Conservation (phyloP, 2,113 vertebrate species). For the Caloenas nicobarica region DNA sequence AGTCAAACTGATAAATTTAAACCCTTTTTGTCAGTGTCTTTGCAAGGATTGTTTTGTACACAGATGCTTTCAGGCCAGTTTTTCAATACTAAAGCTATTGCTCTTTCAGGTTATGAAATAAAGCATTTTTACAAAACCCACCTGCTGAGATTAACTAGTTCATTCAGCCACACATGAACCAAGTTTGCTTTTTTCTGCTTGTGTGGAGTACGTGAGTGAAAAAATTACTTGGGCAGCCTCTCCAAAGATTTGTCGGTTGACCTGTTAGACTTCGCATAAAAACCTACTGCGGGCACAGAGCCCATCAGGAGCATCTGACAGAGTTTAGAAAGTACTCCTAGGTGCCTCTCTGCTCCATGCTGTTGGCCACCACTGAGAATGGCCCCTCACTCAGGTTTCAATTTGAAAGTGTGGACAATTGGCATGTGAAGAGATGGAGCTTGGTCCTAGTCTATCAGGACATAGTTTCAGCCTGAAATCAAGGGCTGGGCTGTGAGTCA, state of each 20-base stretch:
- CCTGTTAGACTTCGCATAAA: not conserved
- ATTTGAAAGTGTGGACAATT: not conserved
- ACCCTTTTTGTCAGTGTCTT: not conserved
- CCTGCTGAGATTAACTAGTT: not conserved
- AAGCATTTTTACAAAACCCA: not conserved
- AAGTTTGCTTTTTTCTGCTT: not conserved
- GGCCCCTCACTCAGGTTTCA: not conserved
- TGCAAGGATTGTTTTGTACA: not conserved
- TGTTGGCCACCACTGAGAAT: rapidly evolving
- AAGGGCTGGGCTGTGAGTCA: too few relatives aligned
- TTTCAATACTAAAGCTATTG: not conserved
- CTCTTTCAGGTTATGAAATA: not conserved
- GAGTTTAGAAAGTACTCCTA: not conserved
- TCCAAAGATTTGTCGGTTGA: not conserved
- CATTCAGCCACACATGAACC: not conserved
- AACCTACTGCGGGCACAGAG: not conserved
- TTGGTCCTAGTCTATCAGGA: too few relatives aligned
- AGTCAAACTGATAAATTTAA: not conserved
- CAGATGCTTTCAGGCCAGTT: not conserved
- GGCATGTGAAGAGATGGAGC: not conserved
- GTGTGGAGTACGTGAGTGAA: not conserved
- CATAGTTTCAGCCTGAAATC: too few relatives aligned
- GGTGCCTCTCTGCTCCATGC: not conserved
- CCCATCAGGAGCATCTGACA: not conserved
- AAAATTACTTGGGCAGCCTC: not conserved